Conservation (phyloP, 1,140 invertebrate genomes). For the Plutomurus gul region DNA sequence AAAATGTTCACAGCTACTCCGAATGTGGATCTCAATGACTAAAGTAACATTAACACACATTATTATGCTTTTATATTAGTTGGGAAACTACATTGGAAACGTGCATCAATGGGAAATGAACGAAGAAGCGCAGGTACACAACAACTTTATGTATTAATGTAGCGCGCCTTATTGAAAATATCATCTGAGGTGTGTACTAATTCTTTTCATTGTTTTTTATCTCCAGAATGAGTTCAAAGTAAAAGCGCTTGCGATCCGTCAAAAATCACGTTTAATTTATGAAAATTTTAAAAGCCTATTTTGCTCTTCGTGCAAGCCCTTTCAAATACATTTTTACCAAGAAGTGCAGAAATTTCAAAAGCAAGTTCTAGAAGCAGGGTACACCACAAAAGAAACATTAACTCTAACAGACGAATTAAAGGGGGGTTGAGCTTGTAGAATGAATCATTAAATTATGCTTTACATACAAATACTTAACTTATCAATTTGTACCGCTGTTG, state of each 20-base stretch:
- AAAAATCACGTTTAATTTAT: constrained; percentile 45
- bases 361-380: not conserved
- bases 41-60: too few species aligned
- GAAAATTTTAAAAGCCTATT: constrained; percentile 45
- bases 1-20: not conserved
- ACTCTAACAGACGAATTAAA: constrained; percentile 18
- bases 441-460: too few species aligned
- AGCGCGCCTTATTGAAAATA: not conserved
- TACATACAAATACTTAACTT: too few species aligned
- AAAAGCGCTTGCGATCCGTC: constrained; percentile 38
- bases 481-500: too few species aligned
- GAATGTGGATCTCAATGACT: not conserved
- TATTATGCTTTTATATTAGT: constrained; percentile 55
- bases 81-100: constrained; percentile 76
- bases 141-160: not conserved
- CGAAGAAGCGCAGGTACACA: constrained; percentile 60
- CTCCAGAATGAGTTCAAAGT: constrained; percentile 41
- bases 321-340: constrained; percentile 38
- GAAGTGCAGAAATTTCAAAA: constrained; percentile 46
- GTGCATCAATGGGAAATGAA: constrained; percentile 70
- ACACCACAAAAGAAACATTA: constrained; percentile 17
- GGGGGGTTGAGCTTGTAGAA: too few species aligned
- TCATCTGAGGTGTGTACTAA: not conserved
- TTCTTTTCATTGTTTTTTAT: not conserved
- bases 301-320: constrained; percentile 36